These are phyloP conservation scores for Anolis apletophallus DNA, from an alignment of 2,797 vertebrate species.

Conservation along the genomic window DNA sequence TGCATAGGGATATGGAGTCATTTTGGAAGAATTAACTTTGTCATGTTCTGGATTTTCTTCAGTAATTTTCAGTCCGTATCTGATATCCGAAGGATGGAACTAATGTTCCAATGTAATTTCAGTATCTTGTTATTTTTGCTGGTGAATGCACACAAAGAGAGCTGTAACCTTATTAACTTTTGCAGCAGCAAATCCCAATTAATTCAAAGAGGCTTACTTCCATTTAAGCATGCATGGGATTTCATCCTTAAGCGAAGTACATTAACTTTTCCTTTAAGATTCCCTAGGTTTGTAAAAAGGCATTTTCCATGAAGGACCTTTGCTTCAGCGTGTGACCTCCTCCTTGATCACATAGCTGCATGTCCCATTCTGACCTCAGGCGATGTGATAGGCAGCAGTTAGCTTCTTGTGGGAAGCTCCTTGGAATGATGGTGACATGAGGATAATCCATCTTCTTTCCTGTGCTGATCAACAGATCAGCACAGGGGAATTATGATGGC, in stretches of 20 bases:
- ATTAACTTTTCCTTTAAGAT: not conserved
- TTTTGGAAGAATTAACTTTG: too few relatives aligned
- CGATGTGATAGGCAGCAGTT: too few relatives aligned
- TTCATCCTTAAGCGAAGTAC: not conserved
- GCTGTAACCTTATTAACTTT: not conserved
- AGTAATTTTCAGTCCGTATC: not conserved
- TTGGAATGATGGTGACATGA: too few relatives aligned
- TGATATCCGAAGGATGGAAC: not conserved
- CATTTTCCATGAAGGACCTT: not conserved
- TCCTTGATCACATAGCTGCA: not conserved
- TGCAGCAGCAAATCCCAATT: not conserved
- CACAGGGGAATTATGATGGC: too few relatives aligned
- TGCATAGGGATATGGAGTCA: too few relatives aligned
- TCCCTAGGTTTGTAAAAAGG: not conserved
- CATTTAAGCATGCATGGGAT: not conserved
- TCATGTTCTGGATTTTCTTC: not conserved
- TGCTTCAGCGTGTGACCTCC: not conserved
- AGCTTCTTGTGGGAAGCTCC: too few relatives aligned
- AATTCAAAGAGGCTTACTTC: not conserved
- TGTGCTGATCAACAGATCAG: too few relatives aligned
- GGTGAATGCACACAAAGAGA: not conserved
- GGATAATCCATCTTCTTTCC: too few relatives aligned
- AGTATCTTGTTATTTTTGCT: not conserved
- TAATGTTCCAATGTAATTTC: not conserved
- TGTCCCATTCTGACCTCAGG: too few relatives aligned